Evolutionary conservation across 2,797 vertebrate species (phyloP).

Genomic region (Orestias chungarensis): DNA sequence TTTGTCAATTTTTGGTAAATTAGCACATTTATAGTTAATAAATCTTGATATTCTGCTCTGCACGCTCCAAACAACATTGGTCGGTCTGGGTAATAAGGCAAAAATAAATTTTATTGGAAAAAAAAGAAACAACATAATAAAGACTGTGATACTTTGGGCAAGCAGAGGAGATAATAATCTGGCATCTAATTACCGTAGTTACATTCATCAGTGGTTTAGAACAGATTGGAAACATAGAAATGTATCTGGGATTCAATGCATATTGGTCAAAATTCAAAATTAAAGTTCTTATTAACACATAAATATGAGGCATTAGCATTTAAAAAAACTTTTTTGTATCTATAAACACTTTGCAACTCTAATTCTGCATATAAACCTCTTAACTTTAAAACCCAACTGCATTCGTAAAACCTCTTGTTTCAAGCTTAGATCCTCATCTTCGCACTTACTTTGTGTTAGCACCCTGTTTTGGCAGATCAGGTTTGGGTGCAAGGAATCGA

Average conservation of each 20-base stretch:
- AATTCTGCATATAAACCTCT: slow-evolving; percentile 22
- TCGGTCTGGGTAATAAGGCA: not conserved
- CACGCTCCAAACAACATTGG: slow-evolving; percentile 11
- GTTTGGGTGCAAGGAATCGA: slow-evolving; percentile 32
- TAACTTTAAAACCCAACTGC: slow-evolving; percentile 25
- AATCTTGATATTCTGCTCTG: slow-evolving; percentile 2
- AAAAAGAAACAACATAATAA: slow-evolving; percentile 11
- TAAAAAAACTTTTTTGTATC: slow-evolving; percentile 51
- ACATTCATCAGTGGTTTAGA: slow-evolving; percentile 25
- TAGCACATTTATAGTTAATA: not conserved
- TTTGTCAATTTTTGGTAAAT: slow-evolving; percentile 8
- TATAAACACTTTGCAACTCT: slow-evolving; percentile 33
- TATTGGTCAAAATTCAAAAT: slow-evolving; percentile 40
- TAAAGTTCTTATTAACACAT: slow-evolving; percentile 10
- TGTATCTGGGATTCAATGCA: slow-evolving; percentile 22
- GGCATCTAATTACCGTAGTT: slow-evolving; percentile 48
- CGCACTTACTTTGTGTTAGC: slow-evolving; percentile 31
- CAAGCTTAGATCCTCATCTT: slow-evolving; percentile 6
- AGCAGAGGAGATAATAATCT: slow-evolving; percentile 26
- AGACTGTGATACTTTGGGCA: slow-evolving; percentile 24
- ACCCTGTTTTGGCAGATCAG: slow-evolving; percentile 39
- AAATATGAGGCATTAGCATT: slow-evolving; percentile 34
- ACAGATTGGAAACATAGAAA: not conserved
- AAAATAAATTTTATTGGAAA: slow-evolving; percentile 25
- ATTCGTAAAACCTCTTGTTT: slow-evolving; percentile 1